Base-by-base conservation (phyloP, 2,113 vertebrate genomes). In the Microcebus lehilahytsara region DNA sequence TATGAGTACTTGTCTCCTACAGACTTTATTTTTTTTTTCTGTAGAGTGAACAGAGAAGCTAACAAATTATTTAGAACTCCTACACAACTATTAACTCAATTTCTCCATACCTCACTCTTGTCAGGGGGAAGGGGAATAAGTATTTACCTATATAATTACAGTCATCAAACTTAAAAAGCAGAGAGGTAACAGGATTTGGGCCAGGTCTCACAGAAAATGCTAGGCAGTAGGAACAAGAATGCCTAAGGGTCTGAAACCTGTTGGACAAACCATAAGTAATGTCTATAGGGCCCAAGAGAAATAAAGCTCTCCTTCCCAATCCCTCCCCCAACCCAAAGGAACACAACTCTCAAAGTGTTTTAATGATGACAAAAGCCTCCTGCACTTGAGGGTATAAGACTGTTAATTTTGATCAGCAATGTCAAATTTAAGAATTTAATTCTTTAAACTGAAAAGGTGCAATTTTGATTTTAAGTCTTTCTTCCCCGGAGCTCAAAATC, bases 381-480 rank as follows among this genome's bases (percentile, higher is more conserved):
- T 72, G 66, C 95, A 95, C 79, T 72, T 85, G 74, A 97, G 67
- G 83, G 58, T 91, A 92, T 69, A 37, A 93, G 37, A 34, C 30
- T 93, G 72, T 60, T 96, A 66, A 97, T 97, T 97, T 95, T 95
- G 80, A 93, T 84, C 93, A 56, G 85, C 69, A 79, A 95, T 93
- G 89, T 93, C 56, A 91, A 96, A 93, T 80, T 97, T 95, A 91
- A 95, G 64, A 95, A 95, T 91, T 96, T 95, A 96, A 95, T 92
- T 95, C 37, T 97, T 93, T 75, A 94, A 92, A 92, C 75, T 56
- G 10, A 79, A 67, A 95, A 91, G 69, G 81, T 95, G 2, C 77
- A 93, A 87, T 93, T 93, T 69, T 94, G 64, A 96, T 92, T 96
- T 96, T 97, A 96, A 96, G 95, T 83, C 27, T 97, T 98, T 97